A percentile compares a stretch with the other conserved stretches of the same genome.
These are phyloP conservation scores for Pheosia gnoma DNA, from an alignment of 2,888 invertebrate species.

Conservation along the genomic window DNA sequence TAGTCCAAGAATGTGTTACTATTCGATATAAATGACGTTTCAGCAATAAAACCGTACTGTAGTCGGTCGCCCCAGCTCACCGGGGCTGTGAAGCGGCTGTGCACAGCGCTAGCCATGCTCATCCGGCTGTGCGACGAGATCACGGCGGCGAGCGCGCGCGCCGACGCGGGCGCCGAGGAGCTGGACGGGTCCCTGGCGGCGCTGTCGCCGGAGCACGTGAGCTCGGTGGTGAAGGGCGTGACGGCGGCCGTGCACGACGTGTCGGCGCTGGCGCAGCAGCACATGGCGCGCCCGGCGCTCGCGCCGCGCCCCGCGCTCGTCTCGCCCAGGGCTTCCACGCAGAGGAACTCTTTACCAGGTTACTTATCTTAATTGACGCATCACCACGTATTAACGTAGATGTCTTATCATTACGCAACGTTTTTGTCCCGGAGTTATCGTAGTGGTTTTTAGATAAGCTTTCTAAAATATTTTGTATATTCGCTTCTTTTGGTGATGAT, in stretches of 20 bases:
- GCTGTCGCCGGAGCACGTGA: slow-evolving; percentile 71
- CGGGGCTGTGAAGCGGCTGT: slow-evolving; percentile 93
- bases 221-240: slow-evolving; percentile 70
- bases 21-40: slow-evolving; percentile 29
- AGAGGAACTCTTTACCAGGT: slow-evolving; percentile 81
- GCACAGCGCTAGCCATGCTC: slow-evolving; percentile 93
- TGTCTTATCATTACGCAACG: not conserved
- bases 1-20: not conserved
- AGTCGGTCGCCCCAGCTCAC: slow-evolving; percentile 86
- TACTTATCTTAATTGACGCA: slow-evolving; percentile 8
- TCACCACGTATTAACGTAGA: not conserved
- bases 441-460: not conserved
- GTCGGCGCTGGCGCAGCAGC: slow-evolving; percentile 92
- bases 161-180: slow-evolving; percentile 73
- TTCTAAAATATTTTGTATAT: not conserved
- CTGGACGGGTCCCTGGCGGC: slow-evolving; percentile 65
- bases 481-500: not conserved
- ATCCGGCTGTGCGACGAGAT: slow-evolving; percentile 96
- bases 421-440: not conserved
- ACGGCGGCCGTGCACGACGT: slow-evolving; percentile 75
- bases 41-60: slow-evolving; percentile 82
- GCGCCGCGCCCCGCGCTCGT: slow-evolving; percentile 75
- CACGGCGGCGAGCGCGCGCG: slow-evolving; percentile 88
- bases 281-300: slow-evolving; percentile 86
- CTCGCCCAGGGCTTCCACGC: slow-evolving; percentile 76